phyloP scores from a whole-genome alignment of 2,888 invertebrate genomes.

The Hydroisotoma schaefferi region DNA sequence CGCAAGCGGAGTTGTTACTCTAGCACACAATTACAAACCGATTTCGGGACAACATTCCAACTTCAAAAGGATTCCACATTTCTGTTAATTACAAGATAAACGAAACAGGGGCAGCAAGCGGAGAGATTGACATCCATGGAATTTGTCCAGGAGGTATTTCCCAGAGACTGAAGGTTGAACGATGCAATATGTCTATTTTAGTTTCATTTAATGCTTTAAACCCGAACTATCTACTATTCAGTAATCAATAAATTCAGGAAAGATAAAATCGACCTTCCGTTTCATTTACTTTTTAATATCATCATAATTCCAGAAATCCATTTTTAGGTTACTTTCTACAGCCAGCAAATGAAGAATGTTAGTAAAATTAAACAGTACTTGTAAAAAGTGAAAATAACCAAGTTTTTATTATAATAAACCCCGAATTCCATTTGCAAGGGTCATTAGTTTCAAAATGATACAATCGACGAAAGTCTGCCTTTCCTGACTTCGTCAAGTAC shows the following conservation, averaged over 20 bases:
- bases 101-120: too few relatives aligned
- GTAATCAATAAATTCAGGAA: too few relatives aligned
- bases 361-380: too few relatives aligned
- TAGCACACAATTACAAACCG: neutral
- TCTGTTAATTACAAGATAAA: conserved; percentile 30
- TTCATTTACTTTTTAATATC: too few relatives aligned
- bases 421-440: conserved; percentile 17
- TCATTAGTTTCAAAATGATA: conserved; percentile 17
- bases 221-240: too few relatives aligned
- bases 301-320: too few relatives aligned
- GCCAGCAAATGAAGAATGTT: too few relatives aligned
- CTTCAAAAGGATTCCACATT: conserved; percentile 22
- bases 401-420: neutral
- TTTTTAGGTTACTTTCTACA: too few relatives aligned
- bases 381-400: neutral
- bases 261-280: too few relatives aligned
- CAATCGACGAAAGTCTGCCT: conserved; percentile 2
- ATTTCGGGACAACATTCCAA: neutral
- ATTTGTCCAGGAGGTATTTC: conserved; percentile 15
- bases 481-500: neutral
- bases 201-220: too few relatives aligned
- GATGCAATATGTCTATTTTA: too few relatives aligned
- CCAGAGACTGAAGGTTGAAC: too few relatives aligned
- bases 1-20: neutral
- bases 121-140: conserved; percentile 29